Conservation (phyloP, 2,797 vertebrate genomes). For the Channallabes apus region DNA sequence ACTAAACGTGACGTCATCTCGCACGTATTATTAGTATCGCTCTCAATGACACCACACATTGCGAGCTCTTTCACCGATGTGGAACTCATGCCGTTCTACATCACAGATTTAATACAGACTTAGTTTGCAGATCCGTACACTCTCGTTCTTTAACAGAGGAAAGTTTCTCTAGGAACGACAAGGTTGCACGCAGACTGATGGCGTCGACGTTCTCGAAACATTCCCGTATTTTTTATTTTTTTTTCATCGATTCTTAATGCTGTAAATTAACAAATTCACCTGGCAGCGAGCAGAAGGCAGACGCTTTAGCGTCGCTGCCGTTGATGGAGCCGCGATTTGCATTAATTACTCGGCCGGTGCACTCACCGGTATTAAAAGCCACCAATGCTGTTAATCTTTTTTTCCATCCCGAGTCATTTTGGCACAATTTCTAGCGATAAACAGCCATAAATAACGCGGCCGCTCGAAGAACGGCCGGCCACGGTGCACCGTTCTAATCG, state of each 20-base stretch:
- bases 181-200: slow-evolving; percentile 82
- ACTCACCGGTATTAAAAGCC: slow-evolving; percentile 99
- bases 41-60: no score
- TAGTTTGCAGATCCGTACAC: no score
- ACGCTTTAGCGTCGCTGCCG: slow-evolving; percentile 75
- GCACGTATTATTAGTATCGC: no score
- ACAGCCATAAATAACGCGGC: slow-evolving; percentile 92
- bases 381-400: slow-evolving; percentile 91
- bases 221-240: slow-evolving; percentile 72
- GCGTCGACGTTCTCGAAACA: slow-evolving; percentile 90
- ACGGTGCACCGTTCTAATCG: slow-evolving; percentile 78
- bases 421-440: slow-evolving; percentile 99
- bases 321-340: slow-evolving; percentile 88
- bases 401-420: slow-evolving; percentile 89
- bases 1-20: no score
- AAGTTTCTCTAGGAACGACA: slow-evolving; percentile 50
- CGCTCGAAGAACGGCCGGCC: slow-evolving; percentile 82
- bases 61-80: no score
- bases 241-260: slow-evolving; percentile 99
- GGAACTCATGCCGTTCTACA: no score
- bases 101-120: no score
- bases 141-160: neutral
- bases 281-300: slow-evolving; percentile 95
- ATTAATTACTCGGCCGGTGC: slow-evolving; percentile 95
- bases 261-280: slow-evolving; percentile 98